Base-by-base conservation (phyloP, 2,797 vertebrate species). In the Pitangus sulphuratus region DNA sequence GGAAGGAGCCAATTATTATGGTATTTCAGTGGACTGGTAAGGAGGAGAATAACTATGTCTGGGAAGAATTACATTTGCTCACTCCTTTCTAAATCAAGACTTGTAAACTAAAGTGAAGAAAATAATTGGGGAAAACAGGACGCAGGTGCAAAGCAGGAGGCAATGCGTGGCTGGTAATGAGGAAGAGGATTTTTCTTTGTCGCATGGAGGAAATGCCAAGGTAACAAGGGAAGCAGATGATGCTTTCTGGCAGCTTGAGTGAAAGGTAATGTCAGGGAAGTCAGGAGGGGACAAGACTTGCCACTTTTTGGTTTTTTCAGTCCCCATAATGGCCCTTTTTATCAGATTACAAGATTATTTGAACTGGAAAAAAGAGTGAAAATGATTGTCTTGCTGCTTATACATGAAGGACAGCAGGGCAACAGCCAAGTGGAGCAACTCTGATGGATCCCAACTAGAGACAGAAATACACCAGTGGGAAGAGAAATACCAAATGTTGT, bases 101-200 rank as follows among this genome's bases (percentile, higher is more conserved):
- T 87, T 84, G 95, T 66, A 92, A 87, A 90, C 64, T 62, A 15
- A 76, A 89, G 42, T 40, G 35, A 89, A 87, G 44, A 90, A 84
- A 87, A 92, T 76, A 89, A 91, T 53, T 56, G 71, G 9, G 24
- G 60, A 47, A 82, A 86, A 74, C 35, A 79, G 53, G 82, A 70
- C 84, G 80, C 85, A 97, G 94, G 87, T 97, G 95, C 84, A 95
- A 92, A 93, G 64, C 30, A 6, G 62, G 87, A 71, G 60, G 87
- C 92, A 90, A 74, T 74, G 48, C 0, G 1, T 48, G 65, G 47
- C 66, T 51, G 7, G 35, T 95, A 95, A 95, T 56, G 90, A 97
- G 89, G 93, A 97, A 94, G 86, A 85, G 85, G 86, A 90, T 66
- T 94, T 95, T 97, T 91, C 90, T 93, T 89, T 30, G 6, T 81